Conservation (phyloP, 2,113 vertebrate genomes). For the Oncorhynchus masou region DNA sequence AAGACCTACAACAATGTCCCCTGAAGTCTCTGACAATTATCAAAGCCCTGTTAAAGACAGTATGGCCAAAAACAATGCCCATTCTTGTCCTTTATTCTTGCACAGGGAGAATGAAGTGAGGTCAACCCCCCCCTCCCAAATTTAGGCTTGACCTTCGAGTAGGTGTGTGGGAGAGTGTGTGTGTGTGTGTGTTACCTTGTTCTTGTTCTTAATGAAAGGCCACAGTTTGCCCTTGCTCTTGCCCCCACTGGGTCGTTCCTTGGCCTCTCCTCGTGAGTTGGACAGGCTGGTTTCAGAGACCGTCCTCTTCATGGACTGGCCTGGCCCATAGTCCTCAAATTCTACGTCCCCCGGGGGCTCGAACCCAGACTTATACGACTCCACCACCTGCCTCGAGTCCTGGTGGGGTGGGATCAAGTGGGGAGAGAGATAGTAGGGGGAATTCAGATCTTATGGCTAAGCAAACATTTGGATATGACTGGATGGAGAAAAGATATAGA, state of each 20-base stretch:
- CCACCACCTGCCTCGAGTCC: constrained; percentile 92
- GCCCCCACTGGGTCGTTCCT: constrained; percentile 69
- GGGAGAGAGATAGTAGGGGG: not conserved
- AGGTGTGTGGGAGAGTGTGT: not conserved
- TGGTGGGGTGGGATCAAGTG: constrained; percentile 43
- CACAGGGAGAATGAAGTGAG: not conserved
- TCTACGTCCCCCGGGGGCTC: constrained; percentile 93
- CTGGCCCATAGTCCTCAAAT: constrained; percentile 88
- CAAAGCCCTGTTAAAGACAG: no score
- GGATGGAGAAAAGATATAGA: no score
- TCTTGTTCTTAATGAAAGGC: constrained; percentile 98
- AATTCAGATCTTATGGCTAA: no score
- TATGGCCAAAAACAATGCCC: not conserved
- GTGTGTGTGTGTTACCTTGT: constrained; percentile 84
- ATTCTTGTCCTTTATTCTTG: not conserved
- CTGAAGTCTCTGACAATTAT: no score
- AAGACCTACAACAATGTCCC: not conserved
- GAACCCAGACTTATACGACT: constrained; percentile 97
- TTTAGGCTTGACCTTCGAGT: no score
- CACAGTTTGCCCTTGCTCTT: constrained; percentile 94
- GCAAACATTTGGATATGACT: not conserved
- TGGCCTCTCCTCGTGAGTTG: constrained; percentile 79
- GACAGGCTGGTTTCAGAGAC: constrained; percentile 89
- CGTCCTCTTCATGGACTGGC: constrained; percentile 90
- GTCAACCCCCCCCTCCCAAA: no score